phyloP scores from a whole-genome alignment of 2,113 vertebrate genomes.

The Gymnorhina tibicen region DNA sequence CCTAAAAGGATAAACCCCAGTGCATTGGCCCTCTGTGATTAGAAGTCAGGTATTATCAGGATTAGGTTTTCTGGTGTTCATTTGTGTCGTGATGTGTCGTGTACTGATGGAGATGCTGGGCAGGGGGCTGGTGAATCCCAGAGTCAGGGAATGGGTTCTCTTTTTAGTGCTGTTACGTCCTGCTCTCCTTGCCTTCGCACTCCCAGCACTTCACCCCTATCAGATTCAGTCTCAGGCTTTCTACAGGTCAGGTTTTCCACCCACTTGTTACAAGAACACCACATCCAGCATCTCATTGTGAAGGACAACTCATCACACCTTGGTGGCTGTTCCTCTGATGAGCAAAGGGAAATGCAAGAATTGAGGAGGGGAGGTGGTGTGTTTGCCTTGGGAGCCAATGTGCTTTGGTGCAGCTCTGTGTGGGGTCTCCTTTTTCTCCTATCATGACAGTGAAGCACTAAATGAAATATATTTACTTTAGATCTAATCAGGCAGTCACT shows the following conservation, averaged over 20 bases:
- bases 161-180: not conserved
- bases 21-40: accelerated
- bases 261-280: not conserved
- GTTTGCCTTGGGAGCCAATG: not conserved
- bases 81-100: accelerated
- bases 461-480: not conserved
- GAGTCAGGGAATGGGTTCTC: not conserved
- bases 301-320: accelerated
- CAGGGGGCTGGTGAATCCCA: not conserved
- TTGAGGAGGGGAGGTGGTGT: not conserved
- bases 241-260: not conserved
- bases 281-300: not conserved
- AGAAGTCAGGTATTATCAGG: not conserved
- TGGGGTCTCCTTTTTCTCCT: not conserved
- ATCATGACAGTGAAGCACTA: not conserved
- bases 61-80: not conserved
- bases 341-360: not conserved
- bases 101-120: not conserved
- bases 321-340: not conserved
- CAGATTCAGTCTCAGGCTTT: not conserved
- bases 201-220: not conserved
- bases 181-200: not conserved
- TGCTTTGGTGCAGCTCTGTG: not conserved
- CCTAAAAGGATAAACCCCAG: not conserved
- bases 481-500: not conserved